Evolutionary conservation across 2,797 vertebrate genomes (phyloP).

Genomic region (Nannoperca australis): DNA sequence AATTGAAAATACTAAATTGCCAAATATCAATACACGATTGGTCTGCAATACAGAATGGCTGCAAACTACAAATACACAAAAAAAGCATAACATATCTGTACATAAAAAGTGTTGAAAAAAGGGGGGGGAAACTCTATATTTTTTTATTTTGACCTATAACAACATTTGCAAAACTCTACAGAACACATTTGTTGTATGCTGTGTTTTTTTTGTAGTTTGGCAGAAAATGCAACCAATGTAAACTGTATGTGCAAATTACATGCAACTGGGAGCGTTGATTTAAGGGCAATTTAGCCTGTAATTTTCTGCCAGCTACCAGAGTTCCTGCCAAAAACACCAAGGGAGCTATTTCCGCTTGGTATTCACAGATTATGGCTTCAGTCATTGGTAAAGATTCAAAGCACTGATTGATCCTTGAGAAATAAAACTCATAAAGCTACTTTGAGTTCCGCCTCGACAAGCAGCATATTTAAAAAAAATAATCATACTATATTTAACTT

Average conservation of each 20-base stretch:
- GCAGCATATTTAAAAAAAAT: neutral
- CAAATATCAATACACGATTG: neutral
- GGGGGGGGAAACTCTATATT: neutral
- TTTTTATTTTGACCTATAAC: neutral
- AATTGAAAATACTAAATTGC: neutral
- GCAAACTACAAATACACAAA: neutral
- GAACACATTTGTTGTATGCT: neutral
- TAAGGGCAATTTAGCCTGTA: conserved; percentile 37
- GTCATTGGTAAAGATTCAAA: conserved; percentile 61
- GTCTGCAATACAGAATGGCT: neutral
- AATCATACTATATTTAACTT: conserved; percentile 42
- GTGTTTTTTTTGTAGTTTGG: neutral
- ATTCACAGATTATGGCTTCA: conserved; percentile 55
- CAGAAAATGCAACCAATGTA: neutral
- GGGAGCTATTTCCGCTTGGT: conserved; percentile 52
- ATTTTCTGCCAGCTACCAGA: conserved; percentile 57
- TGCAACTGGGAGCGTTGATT: conserved; percentile 23
- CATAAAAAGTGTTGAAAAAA: neutral
- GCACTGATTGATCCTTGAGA: conserved; percentile 42
- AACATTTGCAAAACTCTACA: neutral
- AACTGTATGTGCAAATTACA: conserved; percentile 39
- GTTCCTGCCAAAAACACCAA: conserved; percentile 53
- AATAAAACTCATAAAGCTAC: conserved; percentile 36
- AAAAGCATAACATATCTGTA: neutral
- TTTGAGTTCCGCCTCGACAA: conserved; percentile 22